Conservation (phyloP, 2,797 vertebrate genomes). For the Halcyon chelicuti region DNA sequence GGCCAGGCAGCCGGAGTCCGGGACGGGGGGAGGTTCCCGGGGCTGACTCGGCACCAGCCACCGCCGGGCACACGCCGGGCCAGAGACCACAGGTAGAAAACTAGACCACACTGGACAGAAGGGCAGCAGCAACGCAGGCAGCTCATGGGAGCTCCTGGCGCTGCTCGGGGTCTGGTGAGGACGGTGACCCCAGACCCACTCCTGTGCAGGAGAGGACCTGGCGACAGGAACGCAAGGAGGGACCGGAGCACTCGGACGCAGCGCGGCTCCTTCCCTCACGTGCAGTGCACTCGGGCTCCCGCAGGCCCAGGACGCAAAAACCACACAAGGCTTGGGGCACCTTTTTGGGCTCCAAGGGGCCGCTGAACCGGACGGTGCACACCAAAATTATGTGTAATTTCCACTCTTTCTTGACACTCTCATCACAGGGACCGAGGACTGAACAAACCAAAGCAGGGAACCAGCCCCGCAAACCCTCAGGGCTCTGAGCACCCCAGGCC, state of each 20-base stretch:
- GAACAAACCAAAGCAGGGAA: not conserved
- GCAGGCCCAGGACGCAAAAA: fast-evolving
- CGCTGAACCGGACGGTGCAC: not conserved
- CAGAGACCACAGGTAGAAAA: fast-evolving
- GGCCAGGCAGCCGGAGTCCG: not conserved
- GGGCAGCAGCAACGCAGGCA: not conserved
- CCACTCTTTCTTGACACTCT: not conserved
- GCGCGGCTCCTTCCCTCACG: fast-evolving
- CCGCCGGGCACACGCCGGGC: fast-evolving
- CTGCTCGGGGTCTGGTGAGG: fast-evolving
- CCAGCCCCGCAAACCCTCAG: not conserved
- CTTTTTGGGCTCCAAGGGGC: not conserved
- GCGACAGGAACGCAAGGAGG: fast-evolving
- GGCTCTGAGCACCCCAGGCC: not conserved
- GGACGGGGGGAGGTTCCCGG: not conserved
- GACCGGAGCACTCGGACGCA: not conserved
- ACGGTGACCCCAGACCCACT: not conserved
- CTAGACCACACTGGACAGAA: fast-evolving
- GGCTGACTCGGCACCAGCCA: fast-evolving
- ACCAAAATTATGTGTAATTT: fast-evolving
- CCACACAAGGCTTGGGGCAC: not conserved
- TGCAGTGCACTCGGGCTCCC: fast-evolving
- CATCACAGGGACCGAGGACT: not conserved
- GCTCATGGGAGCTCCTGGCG: fast-evolving
- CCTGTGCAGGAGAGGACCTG: not conserved